Base-by-base conservation (phyloP, 2,113 vertebrate genomes). In the Salminus brasiliensis region DNA sequence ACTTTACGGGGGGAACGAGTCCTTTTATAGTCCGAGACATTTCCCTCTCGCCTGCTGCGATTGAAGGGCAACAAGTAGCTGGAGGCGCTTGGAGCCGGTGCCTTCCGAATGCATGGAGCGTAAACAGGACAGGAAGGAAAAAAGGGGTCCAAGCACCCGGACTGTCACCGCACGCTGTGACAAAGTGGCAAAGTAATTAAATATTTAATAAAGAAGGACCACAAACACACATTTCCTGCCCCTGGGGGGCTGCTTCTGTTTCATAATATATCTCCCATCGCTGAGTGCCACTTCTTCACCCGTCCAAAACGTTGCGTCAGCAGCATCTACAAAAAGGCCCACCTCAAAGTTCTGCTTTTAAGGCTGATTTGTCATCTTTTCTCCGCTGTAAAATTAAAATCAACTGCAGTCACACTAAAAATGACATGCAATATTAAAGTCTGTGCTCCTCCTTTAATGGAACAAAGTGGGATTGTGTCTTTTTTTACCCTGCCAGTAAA, bases 381-480 rank as follows among this genome's bases (percentile, higher is more conserved):
- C 27, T 74, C 43, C 72, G 36, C 52, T 80, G 76, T 60, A 83
- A 81, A 81, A 88, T 80, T 82, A 86, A 80, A 55, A 55, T 55
- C 23, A 53, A 55, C 52, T 34, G 59, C 84, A 81, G 85, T 88
- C 89, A 85, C 76, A 65, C 85, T 71, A 6, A 5, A 76, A 84
- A 85, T 55, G 55, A 29, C 53, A 87, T 93, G 41, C 77, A 90
- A 92, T 92, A 92, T 93, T 92, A 8, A 23, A 12, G 30, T 29
- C 18, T 65, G 32, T 83, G 84, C 87, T 69, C 88, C 80, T 84
- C 77, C 85, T 84, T 84, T 90, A 86, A 91, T 92, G 91, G 91
- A 90, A 88, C 88, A 91, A 90, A 93, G 89, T 90, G 82, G 83
- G 66, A 83, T 84, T 62, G 85, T 72, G 73, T 71, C 60, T 81